Conservation (phyloP, 2,888 invertebrate genomes). For the Drosophila anomalata region DNA sequence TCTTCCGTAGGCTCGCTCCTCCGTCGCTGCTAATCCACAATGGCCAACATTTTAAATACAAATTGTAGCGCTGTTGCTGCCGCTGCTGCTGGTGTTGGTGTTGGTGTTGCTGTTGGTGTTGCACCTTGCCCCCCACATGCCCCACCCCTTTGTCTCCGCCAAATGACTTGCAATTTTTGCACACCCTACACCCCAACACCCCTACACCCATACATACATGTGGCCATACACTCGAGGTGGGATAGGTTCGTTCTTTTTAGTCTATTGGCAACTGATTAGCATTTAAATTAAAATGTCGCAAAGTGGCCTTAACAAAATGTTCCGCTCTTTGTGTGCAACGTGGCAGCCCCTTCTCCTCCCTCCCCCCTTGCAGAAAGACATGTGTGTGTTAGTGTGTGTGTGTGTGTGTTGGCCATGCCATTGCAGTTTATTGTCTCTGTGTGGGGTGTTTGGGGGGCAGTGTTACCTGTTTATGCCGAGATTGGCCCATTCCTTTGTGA, state of each 20-base stretch:
- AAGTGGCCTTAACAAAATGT: slow-evolving; percentile 78
- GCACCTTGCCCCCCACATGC: slow-evolving; percentile 5
- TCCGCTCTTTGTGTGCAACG: slow-evolving; percentile 35
- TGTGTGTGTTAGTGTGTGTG: not conserved
- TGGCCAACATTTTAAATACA: slow-evolving; percentile 72
- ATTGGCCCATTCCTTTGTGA: slow-evolving; percentile 61
- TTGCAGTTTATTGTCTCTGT: slow-evolving; percentile 64
- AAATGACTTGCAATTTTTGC: slow-evolving; percentile 49
- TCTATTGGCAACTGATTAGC: slow-evolving; percentile 78
- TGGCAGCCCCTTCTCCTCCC: not conserved
- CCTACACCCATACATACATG: slow-evolving; percentile 9
- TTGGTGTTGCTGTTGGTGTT: slow-evolving; percentile 30
- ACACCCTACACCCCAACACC: slow-evolving; percentile 10
- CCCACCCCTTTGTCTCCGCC: slow-evolving; percentile 4
- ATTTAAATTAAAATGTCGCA: slow-evolving; percentile 78
- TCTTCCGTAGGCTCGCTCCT: slow-evolving; percentile 23
- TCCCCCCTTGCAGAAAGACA: not conserved
- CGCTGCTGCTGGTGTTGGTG: slow-evolving; percentile 13
- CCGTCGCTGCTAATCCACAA: slow-evolving; percentile 50
- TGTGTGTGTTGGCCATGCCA: slow-evolving; percentile 18
- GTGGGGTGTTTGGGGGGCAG: slow-evolving; percentile 3
- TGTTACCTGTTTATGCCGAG: slow-evolving; percentile 70
- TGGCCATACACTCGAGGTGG: slow-evolving; percentile 32
- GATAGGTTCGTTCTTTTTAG: slow-evolving; percentile 53
- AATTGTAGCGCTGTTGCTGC: slow-evolving; percentile 66